Base-by-base conservation (phyloP, 2,797 vertebrate genomes). In the Pseudochaenichthys georgianus region DNA sequence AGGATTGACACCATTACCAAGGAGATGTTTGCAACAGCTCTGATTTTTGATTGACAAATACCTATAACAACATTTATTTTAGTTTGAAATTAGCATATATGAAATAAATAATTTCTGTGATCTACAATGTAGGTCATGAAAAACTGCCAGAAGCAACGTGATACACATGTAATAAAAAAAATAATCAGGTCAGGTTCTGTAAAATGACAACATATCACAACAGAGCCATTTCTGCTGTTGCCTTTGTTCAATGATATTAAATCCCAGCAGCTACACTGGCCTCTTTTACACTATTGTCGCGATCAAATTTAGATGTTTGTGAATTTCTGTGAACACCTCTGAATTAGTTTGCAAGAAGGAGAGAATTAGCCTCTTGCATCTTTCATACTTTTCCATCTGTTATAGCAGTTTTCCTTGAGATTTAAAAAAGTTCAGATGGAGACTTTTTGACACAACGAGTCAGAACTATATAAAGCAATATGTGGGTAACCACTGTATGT, bases 131-230 rank as follows among this genome's bases (percentile, higher is more conserved):
- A 73, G 78, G 84, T 87, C 87, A 82, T 80, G 75, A 83, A 82
- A 76, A 82, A 81, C 48, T 78, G 82, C 83, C 66, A 87, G 63
- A 77, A 65, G 81, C 53, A 77, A 66, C 54, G 34, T 65, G 60
- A 55, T 60, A 84, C 74, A 81, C 77, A 84, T 74, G 62, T 63
- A 80, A 88, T 82, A 69, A 23, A 41, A 73, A 69, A 67, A 12
- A 52, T 7, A 70, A 80, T 46, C 52, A 53, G 80, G 67, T 81
- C 51, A 55, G 78, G 51, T 72, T 85, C 64, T 87, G 70, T 69
- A 73, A 85, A 89, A 83, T 88, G 84, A 90, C 90, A 90, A 81
- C 23, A 71, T 91, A 86, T 91, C 88, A 88, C 87, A 88, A 80
- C 81, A 89, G 75, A 83, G 70, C 73, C 77, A 77, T 73, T 84